Evolutionary conservation across 2,888 invertebrate genomes (phyloP), one percentile per base, ranked within the genome.

Genomic region (Amblyteles armatorius): DNA sequence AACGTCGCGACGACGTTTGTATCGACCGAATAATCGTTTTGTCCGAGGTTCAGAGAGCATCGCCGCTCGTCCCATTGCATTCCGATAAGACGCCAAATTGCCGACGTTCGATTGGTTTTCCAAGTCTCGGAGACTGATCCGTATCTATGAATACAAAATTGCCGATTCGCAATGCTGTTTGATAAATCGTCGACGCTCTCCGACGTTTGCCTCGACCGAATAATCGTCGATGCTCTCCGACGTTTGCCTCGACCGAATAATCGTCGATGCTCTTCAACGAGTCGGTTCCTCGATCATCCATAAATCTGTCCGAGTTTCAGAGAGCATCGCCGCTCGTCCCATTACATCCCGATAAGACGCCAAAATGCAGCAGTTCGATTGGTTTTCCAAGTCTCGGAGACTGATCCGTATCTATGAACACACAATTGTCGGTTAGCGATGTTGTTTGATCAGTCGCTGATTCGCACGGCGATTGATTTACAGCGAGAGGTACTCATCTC

Each of bases 391-490:
- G 60, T 29, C 60, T 11, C 60, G 55, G 72, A 57, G 72, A 77
- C 26, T 63, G 72, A 80, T 82, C 82, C 79, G 26, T 29, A 63
- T 26, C 33, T n/a, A 67, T 26, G 72, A 79, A 73, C 63, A 65
- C 78, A 83, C 80, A 44, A 13, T 44, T 44, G 83, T 63, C 80
- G 80, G 77, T 80, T 68, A 4, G 52, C 26, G 11, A 77, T 72
- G 40, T 16, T 85, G 85, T 85, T 85, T 85, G 83, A 85, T 83
- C 77, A 68, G 48, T 67, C 68, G 83, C 80, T 80, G 79, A 85
- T 80, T 85, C 73, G 52, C 74, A 50, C 48, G 40, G 52, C 82
- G 88, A 89, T 87, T 90, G 89, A 89, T 90, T 90, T 90, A 90
- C 87, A 73, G 86, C 85, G 85, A 85, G 72, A 50, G 68, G 79